These are phyloP conservation scores for Mastacembelus armatus DNA, from an alignment of 2,797 vertebrate genomes.

Conservation along the genomic window DNA sequence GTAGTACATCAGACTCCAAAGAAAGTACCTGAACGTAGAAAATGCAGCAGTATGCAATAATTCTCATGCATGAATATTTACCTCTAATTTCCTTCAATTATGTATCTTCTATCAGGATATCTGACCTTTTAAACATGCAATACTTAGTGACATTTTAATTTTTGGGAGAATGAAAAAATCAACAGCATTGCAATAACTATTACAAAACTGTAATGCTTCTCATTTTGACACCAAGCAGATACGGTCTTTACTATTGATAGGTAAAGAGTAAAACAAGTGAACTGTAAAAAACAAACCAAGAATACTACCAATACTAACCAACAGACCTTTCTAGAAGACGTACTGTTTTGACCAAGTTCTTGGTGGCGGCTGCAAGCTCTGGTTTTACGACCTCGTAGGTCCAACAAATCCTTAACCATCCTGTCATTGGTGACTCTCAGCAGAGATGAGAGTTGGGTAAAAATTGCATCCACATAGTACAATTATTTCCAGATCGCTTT, in stretches of 20 bases:
- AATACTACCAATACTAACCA: slow-evolving; percentile 13
- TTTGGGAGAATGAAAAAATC: too few relatives aligned
- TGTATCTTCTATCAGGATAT: not conserved
- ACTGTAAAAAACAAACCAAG: not conserved
- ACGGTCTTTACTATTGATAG: not conserved
- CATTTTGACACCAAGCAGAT: not conserved
- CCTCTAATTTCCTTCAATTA: not conserved
- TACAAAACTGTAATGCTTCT: not conserved
- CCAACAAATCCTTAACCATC: slow-evolving; percentile 57
- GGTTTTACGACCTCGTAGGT: slow-evolving; percentile 48
- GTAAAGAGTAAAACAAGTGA: slow-evolving; percentile 5
- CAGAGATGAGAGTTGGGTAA: slow-evolving; percentile 8
- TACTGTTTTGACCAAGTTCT: slow-evolving; percentile 38
- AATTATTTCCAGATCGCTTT: not conserved
- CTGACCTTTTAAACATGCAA: not conserved
- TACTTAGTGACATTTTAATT: not conserved
- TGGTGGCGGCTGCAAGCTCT: slow-evolving; percentile 27
- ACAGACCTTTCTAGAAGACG: slow-evolving; percentile 63
- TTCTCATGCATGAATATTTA: not conserved
- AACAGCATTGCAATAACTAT: not conserved
- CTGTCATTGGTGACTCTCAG: slow-evolving; percentile 36
- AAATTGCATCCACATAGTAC: slow-evolving; percentile 3
- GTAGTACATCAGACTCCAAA: slow-evolving; percentile 92
- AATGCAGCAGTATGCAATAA: slow-evolving; percentile 23
- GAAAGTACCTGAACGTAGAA: slow-evolving; percentile 89